phyloP scores from a whole-genome alignment of 2,113 vertebrate species.

The Albula glossodonta region DNA sequence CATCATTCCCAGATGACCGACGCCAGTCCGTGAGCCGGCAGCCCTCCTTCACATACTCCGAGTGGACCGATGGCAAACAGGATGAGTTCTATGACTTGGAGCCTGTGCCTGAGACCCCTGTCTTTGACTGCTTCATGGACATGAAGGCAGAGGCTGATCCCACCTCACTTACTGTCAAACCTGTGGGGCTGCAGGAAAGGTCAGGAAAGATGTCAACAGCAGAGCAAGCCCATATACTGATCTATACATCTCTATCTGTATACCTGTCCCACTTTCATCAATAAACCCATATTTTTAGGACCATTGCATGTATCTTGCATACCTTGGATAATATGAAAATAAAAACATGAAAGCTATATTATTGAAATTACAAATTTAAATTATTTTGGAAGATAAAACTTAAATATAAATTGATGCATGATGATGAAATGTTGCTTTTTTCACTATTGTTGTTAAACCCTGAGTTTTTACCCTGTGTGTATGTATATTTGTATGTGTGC shows the following conservation, averaged over 20 bases:
- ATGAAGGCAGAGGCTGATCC: slow-evolving; percentile 75
- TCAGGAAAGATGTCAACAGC: slow-evolving; percentile 50
- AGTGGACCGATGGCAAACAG: slow-evolving; percentile 90
- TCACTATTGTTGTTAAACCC: no score
- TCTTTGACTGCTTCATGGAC: slow-evolving; percentile 80
- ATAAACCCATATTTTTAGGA: not conserved
- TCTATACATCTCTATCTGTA: not conserved
- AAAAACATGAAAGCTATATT: not conserved
- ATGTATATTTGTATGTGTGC: no score
- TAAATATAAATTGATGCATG: not conserved
- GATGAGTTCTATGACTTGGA: slow-evolving; percentile 91
- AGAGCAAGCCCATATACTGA: no score
- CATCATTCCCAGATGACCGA: slow-evolving; percentile 76
- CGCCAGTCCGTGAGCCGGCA: slow-evolving; percentile 95
- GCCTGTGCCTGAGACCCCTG: slow-evolving; percentile 80
- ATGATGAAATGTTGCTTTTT: no score
- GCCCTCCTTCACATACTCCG: slow-evolving; percentile 95
- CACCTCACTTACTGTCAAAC: slow-evolving; percentile 75
- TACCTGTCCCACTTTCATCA: not conserved
- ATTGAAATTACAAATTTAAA: not conserved
- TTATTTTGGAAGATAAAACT: no score
- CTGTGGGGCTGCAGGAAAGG: slow-evolving; percentile 84
- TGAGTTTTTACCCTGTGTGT: no score
- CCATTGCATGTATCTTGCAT: not conserved
- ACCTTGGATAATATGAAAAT: not conserved